A percentile compares a stretch with the other conserved stretches of the same genome.
Evolutionary conservation across 1,140 invertebrate species (phyloP).

Genomic region (Drosophila mojavensis): DNA sequence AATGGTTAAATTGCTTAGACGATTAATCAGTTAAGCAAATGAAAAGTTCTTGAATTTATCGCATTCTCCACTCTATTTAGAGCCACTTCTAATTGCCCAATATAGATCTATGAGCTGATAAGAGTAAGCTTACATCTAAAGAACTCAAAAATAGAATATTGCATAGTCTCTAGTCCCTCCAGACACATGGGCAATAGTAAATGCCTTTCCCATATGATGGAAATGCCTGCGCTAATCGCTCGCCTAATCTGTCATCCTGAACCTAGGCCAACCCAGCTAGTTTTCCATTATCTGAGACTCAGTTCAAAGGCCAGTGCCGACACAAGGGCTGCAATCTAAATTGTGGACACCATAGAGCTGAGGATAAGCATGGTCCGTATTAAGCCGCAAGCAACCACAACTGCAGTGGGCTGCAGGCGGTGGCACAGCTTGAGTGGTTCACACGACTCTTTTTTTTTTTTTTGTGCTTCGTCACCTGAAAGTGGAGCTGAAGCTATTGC

Average conservation of each 20-base stretch:
- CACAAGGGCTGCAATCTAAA: constrained; percentile 28
- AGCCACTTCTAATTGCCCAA: no score
- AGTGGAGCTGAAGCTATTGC: constrained; percentile 1
- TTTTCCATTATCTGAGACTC: constrained; percentile 7
- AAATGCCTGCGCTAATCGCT: not conserved
- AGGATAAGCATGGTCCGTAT: constrained; percentile 18
- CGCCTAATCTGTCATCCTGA: constrained; percentile 38
- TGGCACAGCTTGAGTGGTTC: constrained; percentile 69
- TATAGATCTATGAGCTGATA: no score
- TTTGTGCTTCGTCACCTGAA: constrained; percentile 40
- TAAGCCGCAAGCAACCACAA: constrained; percentile 41
- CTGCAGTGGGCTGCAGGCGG: constrained; percentile 65
- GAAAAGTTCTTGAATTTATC: no score
- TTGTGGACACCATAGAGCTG: not conserved
- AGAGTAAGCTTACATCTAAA: no score
- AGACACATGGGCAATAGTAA: no score
- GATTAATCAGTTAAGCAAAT: no score
- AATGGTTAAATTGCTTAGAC: no score
- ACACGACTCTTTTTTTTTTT: constrained; percentile 48
- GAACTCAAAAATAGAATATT: no score
- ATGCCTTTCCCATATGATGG: no score
- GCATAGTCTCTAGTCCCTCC: no score
- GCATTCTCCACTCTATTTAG: no score
- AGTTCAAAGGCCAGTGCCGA: constrained; percentile 41
- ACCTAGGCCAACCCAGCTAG: constrained; percentile 56